Conservation (phyloP, 23 tunicate genomes). For the Halocynthia aurantium region DNA sequence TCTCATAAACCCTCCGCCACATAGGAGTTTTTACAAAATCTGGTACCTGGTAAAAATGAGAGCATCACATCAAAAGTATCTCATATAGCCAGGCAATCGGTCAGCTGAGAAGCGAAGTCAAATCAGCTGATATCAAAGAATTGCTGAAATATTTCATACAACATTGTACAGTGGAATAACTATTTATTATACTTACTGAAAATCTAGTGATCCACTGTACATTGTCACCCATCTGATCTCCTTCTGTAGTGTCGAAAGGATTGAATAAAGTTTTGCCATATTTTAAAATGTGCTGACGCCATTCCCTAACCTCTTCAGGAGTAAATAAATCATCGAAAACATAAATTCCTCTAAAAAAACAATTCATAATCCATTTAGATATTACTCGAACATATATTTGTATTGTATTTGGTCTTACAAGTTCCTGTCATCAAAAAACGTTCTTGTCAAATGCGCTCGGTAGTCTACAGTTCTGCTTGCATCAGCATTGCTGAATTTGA, state of each 20-base stretch:
- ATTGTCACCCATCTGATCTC: slow-evolving; percentile 63
- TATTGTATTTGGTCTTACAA: too few species aligned
- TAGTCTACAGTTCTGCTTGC: slow-evolving; percentile 33
- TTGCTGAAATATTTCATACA: too few species aligned
- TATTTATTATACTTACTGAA: slow-evolving; percentile 11
- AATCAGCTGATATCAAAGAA: neutral
- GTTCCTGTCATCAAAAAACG: slow-evolving; percentile 25
- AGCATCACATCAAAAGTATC: neutral
- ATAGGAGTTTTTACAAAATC: slow-evolving; percentile 45
- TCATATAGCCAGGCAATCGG: neutral
- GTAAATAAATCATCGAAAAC: slow-evolving; percentile 71
- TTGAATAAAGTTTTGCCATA: neutral
- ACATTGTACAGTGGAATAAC: too few species aligned
- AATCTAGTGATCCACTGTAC: slow-evolving; percentile 65
- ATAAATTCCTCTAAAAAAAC: slow-evolving; percentile 51
- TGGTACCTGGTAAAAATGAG: slow-evolving; percentile 29
- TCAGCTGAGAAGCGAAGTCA: neutral
- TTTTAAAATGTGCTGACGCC: slow-evolving; percentile 34
- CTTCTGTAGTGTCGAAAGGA: slow-evolving; percentile 35
- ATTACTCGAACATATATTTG: too few species aligned
- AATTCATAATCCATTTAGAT: neutral
- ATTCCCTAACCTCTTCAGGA: slow-evolving; percentile 31
- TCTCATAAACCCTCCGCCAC: slow-evolving; percentile 52
- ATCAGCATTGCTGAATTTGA: slow-evolving; percentile 24
- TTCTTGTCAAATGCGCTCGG: slow-evolving; percentile 23